phyloP scores from a whole-genome alignment of 2,113 vertebrate genomes.

The Girardinichthys multiradiatus region DNA sequence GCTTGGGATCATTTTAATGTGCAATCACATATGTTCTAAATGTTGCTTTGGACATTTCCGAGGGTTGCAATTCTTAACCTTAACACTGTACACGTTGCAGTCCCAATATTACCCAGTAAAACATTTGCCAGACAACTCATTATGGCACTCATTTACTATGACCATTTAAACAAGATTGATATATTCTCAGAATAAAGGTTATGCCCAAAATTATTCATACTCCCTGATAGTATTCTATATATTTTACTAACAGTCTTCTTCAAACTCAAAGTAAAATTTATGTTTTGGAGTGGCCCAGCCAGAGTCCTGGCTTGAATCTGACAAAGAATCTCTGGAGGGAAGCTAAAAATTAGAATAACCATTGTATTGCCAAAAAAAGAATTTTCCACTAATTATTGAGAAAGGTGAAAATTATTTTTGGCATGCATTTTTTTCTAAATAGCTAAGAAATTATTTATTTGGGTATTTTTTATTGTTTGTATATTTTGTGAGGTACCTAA shows the following conservation, averaged over 20 bases:
- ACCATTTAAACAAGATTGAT: not conserved
- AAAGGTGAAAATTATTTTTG: not conserved
- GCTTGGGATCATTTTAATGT: not conserved
- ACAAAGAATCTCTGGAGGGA: not conserved
- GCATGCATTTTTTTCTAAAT: no score
- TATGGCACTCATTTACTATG: not conserved
- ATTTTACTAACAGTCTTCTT: not conserved
- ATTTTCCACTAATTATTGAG: not conserved
- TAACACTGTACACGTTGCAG: not conserved
- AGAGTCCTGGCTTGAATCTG: not conserved
- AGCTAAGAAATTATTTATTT: no score
- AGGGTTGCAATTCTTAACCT: not conserved
- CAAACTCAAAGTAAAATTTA: not conserved
- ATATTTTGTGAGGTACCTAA: not conserved
- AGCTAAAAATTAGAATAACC: not conserved
- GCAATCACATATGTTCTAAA: not conserved
- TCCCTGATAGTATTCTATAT: not conserved
- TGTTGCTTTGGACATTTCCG: not conserved
- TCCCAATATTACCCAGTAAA: not conserved
- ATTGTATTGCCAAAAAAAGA: not conserved
- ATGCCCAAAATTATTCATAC: not conserved
- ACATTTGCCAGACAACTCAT: not conserved
- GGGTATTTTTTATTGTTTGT: not conserved
- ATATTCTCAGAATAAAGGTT: not conserved
- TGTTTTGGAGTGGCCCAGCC: not conserved